Evolutionary conservation across 2,113 vertebrate species (phyloP).

Genomic region (Brachypteracias leptosomus): DNA sequence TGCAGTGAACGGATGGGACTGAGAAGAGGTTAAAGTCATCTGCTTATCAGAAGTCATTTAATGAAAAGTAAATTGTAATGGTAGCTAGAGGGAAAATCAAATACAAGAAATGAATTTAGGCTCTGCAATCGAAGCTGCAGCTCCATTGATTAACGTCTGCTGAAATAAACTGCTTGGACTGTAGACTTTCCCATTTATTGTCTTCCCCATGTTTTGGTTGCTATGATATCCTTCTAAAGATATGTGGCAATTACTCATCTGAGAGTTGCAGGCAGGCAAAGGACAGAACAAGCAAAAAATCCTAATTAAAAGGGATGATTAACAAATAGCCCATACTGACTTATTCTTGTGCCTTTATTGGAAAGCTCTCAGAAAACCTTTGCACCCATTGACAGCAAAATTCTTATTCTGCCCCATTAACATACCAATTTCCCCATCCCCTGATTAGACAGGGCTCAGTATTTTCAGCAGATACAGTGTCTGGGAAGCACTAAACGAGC

Average conservation of each 20-base stretch:
- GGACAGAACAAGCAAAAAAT: slow-evolving; percentile 1
- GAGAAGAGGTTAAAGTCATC: slow-evolving; percentile 50
- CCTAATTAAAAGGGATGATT: slow-evolving; percentile 60
- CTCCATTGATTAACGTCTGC: slow-evolving; percentile 61
- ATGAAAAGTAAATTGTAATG: slow-evolving; percentile 59
- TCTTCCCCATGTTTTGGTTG: slow-evolving; percentile 15
- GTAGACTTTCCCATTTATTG: background rate
- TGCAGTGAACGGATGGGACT: background rate
- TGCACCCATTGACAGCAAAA: slow-evolving; percentile 13
- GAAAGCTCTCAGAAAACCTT: slow-evolving; percentile 27
- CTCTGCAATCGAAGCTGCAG: slow-evolving; percentile 40
- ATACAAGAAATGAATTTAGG: slow-evolving; percentile 68
- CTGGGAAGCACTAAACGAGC: background rate
- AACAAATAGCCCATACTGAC: slow-evolving; percentile 46
- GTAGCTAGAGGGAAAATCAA: slow-evolving; percentile 70
- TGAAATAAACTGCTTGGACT: slow-evolving; percentile 39
- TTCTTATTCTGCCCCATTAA: slow-evolving; percentile 46
- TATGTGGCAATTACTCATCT: slow-evolving; percentile 33
- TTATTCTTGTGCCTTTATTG: slow-evolving; percentile 6
- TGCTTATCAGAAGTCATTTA: slow-evolving; percentile 62
- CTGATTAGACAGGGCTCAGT: background rate
- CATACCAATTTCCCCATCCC: slow-evolving; percentile 1
- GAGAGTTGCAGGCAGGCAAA: slow-evolving; percentile 28
- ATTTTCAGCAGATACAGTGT: background rate
- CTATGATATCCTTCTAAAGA: slow-evolving; percentile 60